These are phyloP conservation scores for Clostera curtula DNA, from an alignment of 2,888 invertebrate species.

Conservation along the genomic window DNA sequence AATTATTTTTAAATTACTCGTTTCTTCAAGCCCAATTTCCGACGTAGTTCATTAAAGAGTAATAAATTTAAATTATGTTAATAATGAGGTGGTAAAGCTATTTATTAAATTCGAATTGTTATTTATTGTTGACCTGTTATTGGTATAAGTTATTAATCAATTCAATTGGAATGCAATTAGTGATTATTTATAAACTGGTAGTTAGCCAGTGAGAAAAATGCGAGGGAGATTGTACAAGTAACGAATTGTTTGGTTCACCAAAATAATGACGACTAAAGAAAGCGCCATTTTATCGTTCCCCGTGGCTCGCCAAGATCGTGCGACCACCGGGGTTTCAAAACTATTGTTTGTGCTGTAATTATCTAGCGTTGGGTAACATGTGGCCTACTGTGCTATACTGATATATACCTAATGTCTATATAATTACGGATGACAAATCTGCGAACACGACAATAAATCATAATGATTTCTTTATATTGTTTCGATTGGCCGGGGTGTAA, in stretches of 20 bases:
- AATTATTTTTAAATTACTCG: background rate
- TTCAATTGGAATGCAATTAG: too few species aligned
- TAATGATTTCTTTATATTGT: too few species aligned
- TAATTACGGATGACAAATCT: too few species aligned
- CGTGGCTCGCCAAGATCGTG: slow-evolving; percentile 46
- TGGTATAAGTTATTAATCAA: too few species aligned
- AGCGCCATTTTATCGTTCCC: slow-evolving; percentile 22
- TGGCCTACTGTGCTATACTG: background rate
- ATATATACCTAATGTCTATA: too few species aligned
- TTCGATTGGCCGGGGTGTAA: too few species aligned
- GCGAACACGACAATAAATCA: too few species aligned
- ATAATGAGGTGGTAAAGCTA: background rate
- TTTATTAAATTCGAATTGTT: too few species aligned
- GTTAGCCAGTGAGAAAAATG: too few species aligned
- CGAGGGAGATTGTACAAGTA: too few species aligned
- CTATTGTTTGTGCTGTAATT: slow-evolving; percentile 53
- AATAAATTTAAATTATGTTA: background rate
- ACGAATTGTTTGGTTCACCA: background rate
- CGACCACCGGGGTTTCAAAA: slow-evolving; percentile 46
- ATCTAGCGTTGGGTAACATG: slow-evolving; percentile 34
- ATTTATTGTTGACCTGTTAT: too few species aligned
- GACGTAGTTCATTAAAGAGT: background rate
- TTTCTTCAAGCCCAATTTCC: background rate
- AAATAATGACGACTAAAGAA: background rate
- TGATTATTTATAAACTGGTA: too few species aligned